Evolutionary conservation across 1,140 invertebrate genomes (phyloP).

Genomic region (Drosophila gunungcola): DNA sequence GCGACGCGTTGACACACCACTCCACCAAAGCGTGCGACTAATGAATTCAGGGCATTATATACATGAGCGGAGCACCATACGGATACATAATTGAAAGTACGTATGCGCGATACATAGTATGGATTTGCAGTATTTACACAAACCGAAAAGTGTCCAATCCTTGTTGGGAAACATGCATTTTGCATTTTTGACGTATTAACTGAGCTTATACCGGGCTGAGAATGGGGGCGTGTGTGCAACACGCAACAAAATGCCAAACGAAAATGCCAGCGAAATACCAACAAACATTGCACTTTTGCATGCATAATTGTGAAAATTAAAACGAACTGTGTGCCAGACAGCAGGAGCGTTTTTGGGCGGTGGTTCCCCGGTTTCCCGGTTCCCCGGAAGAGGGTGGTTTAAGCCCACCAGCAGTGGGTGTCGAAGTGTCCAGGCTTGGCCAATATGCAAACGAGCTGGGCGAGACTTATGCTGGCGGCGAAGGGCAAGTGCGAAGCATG

Average conservation of each 20-base stretch:
- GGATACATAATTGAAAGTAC: conserved; percentile 28
- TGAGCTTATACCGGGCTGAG: conserved; percentile 47
- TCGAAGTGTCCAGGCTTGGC: conserved; percentile 32
- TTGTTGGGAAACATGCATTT: conserved; percentile 57
- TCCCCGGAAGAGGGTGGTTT: conserved; percentile 6
- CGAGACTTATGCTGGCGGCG: conserved; percentile 34
- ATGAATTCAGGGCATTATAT: conserved; percentile 44
- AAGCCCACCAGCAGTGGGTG: conserved; percentile 1
- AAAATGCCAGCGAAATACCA: conserved; percentile 60
- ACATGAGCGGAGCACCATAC: conserved; percentile 12
- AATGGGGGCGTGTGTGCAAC: conserved; percentile 40
- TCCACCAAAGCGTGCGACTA: conserved; percentile 46
- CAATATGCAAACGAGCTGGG: conserved; percentile 64
- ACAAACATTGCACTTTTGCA: conserved; percentile 81
- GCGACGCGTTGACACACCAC: conserved; percentile 50
- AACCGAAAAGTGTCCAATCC: conserved; percentile 37
- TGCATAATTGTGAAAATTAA: conserved; percentile 83
- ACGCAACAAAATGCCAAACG: conserved; percentile 70
- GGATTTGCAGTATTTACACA: conserved; percentile 34
- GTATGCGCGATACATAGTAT: conserved; percentile 10
- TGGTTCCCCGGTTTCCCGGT: conserved; percentile 12
- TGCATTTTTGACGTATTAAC: conserved; percentile 76
- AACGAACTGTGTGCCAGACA: conserved; percentile 61
- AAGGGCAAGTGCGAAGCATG: conserved; percentile 70
- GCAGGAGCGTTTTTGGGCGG: conserved; percentile 12